phyloP scores from a whole-genome alignment of 2,797 vertebrate species.

The Hipposideros larvatus region DNA sequence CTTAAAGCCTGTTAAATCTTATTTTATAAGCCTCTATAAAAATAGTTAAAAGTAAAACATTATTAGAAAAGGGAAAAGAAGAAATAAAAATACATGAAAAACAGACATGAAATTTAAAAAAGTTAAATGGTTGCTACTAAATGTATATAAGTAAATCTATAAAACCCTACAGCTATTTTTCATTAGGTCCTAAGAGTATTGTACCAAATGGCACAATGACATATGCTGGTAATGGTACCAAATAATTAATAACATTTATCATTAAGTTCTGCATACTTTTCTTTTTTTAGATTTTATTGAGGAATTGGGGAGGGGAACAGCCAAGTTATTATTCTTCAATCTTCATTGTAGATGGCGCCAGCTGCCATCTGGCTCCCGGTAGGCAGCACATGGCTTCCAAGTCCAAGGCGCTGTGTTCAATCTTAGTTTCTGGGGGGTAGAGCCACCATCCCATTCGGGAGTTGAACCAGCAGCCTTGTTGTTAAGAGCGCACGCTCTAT shows the following conservation, averaged over 20 bases:
- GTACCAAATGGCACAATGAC: background rate
- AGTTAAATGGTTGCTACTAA: background rate
- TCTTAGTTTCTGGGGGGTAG: no score
- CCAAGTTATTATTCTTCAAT: no score
- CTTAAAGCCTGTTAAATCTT: background rate
- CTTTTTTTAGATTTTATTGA: no score
- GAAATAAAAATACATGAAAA: constrained; percentile 2
- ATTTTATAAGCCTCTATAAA: background rate
- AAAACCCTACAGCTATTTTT: background rate
- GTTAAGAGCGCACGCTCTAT: no score
- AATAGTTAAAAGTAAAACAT: constrained; percentile 20
- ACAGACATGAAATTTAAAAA: background rate
- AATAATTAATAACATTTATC: background rate
- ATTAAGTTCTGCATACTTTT: background rate
- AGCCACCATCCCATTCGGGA: no score
- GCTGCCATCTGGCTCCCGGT: no score
- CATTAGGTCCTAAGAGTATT: background rate
- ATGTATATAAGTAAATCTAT: background rate
- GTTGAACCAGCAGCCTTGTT: no score
- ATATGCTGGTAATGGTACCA: background rate
- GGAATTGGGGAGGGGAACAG: no score
- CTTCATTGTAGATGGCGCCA: no score
- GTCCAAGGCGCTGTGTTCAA: no score
- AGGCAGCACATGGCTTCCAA: no score
- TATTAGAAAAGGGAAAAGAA: background rate